phyloP scores from a whole-genome alignment of 2,888 invertebrate genomes.

The Willowsia nigromaculata region DNA sequence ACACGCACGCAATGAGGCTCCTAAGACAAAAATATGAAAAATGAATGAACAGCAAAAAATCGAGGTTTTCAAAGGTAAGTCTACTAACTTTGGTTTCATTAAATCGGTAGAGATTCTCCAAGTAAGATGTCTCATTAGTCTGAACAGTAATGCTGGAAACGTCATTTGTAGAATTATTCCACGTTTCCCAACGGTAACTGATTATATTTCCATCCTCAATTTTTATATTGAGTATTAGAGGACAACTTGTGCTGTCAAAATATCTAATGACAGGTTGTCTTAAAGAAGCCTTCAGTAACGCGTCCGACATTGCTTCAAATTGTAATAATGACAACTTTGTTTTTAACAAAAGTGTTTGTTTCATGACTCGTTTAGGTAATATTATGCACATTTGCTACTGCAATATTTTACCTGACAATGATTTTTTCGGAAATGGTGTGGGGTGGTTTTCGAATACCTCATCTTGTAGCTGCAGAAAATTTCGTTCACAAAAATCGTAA shows the following conservation, averaged over 20 bases:
- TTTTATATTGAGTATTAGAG: neutral
- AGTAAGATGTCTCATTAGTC: constrained; percentile 35
- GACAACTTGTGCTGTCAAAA: neutral
- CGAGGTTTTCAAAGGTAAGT: neutral
- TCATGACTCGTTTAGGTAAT: neutral
- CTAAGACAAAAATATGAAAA: neutral
- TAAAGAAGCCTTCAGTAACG: neutral
- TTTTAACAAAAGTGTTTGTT: too few species aligned
- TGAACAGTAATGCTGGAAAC: neutral
- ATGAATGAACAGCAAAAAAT: neutral
- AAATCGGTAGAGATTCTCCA: constrained; percentile 40
- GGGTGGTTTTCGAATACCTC: neutral
- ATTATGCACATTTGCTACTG: neutral
- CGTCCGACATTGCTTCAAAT: neutral
- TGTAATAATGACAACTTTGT: neutral
- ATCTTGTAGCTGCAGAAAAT: constrained; percentile 44
- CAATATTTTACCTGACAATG: constrained; percentile 3
- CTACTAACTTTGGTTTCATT: neutral
- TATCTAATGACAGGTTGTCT: neutral
- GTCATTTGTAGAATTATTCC: neutral
- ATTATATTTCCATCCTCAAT: constrained; percentile 4
- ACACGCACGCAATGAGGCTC: constrained; percentile 27
- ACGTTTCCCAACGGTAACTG: constrained; percentile 15
- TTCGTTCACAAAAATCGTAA: constrained; percentile 30
- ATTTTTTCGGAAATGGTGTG: neutral